phyloP scores from a whole-genome alignment of 2,113 vertebrate species.

The Eurypyga helias region DNA sequence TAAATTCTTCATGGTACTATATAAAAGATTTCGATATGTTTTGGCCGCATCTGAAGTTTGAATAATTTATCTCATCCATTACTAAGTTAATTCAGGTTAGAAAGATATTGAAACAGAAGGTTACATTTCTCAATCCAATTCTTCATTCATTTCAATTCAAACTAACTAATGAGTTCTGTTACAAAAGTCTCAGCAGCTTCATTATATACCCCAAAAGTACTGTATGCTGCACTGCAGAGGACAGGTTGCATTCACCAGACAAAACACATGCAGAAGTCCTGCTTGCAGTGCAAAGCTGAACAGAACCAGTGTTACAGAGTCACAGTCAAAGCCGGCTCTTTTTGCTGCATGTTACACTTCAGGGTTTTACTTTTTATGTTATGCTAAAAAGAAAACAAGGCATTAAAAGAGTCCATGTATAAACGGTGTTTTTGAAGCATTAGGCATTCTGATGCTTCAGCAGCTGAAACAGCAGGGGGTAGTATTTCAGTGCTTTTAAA shows the following conservation, averaged over 20 bases:
- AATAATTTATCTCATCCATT: neutral
- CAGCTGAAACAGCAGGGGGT: slow-evolving; percentile 52
- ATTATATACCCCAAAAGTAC: neutral
- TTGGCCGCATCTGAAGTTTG: neutral
- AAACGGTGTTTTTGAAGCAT: neutral
- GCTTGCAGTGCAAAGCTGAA: neutral
- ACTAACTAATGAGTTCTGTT: neutral
- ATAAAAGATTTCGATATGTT: neutral
- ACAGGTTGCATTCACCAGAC: neutral
- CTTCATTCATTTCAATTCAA: neutral
- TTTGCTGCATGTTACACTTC: neutral
- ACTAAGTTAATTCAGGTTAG: neutral
- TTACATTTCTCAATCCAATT: neutral
- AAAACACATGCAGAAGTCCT: neutral
- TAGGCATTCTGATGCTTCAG: neutral
- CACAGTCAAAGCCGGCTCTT: neutral
- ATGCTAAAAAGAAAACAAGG: neutral
- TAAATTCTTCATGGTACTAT: neutral
- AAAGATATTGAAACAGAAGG: neutral
- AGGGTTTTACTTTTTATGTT: neutral
- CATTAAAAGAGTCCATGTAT: neutral
- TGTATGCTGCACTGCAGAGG: neutral
- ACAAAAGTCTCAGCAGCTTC: neutral
- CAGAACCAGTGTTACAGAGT: neutral
- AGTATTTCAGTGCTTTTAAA: slow-evolving; percentile 46